These are phyloP conservation scores for Rhabdornis inornatus DNA, from an alignment of 2,113 vertebrate genomes.

Conservation along the genomic window DNA sequence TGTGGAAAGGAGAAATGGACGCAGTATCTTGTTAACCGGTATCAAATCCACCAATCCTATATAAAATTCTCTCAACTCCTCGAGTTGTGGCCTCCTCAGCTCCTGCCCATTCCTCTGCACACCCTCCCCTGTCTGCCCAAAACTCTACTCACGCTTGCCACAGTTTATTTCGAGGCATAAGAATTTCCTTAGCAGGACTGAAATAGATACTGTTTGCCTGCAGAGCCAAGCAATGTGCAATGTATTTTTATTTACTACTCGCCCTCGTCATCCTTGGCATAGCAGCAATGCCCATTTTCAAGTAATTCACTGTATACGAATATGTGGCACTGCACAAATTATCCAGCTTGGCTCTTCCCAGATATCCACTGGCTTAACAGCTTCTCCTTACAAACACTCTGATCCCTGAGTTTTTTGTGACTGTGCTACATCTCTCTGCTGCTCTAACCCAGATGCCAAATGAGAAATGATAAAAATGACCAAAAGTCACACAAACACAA, in stretches of 20 bases:
- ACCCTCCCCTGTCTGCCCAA: not conserved
- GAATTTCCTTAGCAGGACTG: constrained; percentile 46
- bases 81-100: not conserved
- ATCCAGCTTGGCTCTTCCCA: not conserved
- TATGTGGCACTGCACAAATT: not conserved
- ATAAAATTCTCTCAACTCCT: not conserved
- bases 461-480: not conserved
- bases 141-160: not conserved
- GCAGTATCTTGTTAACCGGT: not conserved
- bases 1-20: not conserved
- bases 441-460: not conserved
- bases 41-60: not conserved
- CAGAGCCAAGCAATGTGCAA: constrained; percentile 8
- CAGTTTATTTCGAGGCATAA: constrained; percentile 37
- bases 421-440: not conserved
- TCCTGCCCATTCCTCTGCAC: not conserved
- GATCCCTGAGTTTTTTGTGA: not conserved
- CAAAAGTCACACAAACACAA: not conserved
- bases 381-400: not conserved
- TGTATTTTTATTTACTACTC: constrained; percentile 47
- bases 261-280: not conserved
- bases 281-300: not conserved
- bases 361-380: not conserved
- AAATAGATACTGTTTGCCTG: constrained; percentile 45
- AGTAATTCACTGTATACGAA: not conserved